Conservation (phyloP, 2,113 vertebrate species). For the Rhagologus leucostigma region DNA sequence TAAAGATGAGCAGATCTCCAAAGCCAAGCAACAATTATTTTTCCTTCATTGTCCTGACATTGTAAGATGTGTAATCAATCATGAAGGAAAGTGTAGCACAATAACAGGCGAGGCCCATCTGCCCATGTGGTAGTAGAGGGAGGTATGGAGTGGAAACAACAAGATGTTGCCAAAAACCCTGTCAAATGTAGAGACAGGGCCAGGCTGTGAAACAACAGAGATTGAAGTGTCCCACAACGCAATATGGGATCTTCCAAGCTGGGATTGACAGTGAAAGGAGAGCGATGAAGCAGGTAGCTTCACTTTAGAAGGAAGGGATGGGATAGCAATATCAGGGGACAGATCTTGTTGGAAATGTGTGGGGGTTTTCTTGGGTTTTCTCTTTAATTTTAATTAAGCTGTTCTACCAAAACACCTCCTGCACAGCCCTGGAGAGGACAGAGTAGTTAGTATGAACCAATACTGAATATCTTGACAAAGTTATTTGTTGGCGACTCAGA, state of each 20-base stretch:
- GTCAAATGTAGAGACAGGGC: neutral
- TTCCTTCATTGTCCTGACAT: neutral
- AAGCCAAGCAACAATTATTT: neutral
- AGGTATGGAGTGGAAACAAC: neutral
- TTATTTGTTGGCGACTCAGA: neutral
- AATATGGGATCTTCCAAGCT: neutral
- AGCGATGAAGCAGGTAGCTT: neutral
- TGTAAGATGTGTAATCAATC: neutral
- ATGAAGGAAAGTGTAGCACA: neutral
- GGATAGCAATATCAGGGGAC: neutral
- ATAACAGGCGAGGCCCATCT: neutral
- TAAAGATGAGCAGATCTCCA: neutral
- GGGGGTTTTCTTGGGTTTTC: neutral
- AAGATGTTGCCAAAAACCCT: neutral
- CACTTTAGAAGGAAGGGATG: neutral
- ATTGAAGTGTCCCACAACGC: neutral
- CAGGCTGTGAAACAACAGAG: neutral
- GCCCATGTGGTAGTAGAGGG: neutral
- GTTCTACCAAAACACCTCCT: neutral
- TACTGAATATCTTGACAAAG: neutral
- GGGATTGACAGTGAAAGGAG: neutral
- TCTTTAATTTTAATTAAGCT: neutral
- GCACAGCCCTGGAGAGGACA: neutral
- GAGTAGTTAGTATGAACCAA: neutral
- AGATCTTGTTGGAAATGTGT: neutral